Conservation (phyloP, 2,113 vertebrate genomes). For the Camarhynchus parvulus region DNA sequence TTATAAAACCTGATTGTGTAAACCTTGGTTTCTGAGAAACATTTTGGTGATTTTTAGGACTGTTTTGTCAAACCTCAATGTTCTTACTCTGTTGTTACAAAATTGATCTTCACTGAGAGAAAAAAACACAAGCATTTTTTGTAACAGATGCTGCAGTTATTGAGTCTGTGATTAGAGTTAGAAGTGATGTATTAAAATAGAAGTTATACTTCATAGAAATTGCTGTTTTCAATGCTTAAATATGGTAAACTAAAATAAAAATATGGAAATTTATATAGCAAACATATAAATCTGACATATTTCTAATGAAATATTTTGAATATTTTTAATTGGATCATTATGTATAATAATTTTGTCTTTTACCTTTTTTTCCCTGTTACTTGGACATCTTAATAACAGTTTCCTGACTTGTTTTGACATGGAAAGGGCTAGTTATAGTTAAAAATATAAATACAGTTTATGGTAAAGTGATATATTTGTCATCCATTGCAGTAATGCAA, state of each 20-base stretch:
- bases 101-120: neutral
- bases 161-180: neutral
- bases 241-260: neutral
- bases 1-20: slow-evolving; percentile 26
- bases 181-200: neutral
- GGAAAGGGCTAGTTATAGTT: neutral
- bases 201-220: neutral
- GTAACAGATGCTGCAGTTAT: neutral
- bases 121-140: neutral
- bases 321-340: neutral
- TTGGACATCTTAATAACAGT: neutral
- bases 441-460: neutral
- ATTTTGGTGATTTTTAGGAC: slow-evolving; percentile 33
- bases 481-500: neutral
- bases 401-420: neutral
- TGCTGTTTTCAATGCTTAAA: neutral
- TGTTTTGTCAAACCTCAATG: neutral
- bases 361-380: neutral
- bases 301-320: neutral
- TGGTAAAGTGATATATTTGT: neutral
- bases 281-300: neutral
- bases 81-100: neutral
- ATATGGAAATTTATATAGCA: neutral
- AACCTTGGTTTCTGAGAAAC: neutral
- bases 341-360: neutral